Evolutionary conservation across 2,888 invertebrate species (phyloP), one percentile per base, ranked within the genome.

Genomic region (Branchellion lobata): DNA sequence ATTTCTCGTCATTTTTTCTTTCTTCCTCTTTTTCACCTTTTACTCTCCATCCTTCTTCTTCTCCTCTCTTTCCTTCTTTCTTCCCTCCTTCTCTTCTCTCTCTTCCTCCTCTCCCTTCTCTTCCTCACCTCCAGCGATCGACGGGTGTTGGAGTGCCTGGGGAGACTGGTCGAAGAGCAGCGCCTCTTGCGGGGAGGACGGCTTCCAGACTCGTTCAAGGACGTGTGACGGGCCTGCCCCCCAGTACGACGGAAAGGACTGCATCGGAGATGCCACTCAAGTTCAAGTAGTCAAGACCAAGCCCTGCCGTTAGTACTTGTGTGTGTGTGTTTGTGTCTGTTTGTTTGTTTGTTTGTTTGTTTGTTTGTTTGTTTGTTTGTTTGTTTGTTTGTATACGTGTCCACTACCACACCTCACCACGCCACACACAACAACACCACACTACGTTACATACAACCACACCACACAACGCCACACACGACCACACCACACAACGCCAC

Each of bases 111-210:
- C 11, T 68, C 24, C 11, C 14, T n/a, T 11, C 24, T n/a, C 1
- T 74, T 51, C 27, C 8, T 29, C 14, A 29, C 27, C 21, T 36
- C n/a, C 47, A 74, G 79, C 80, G 2, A 81, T 82, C 68, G 80
- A 81, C 76, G 81, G 81, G 0, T 80, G 78, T 69, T 82, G 80
- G 81, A 27, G 40, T 61, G 27, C 14, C 21, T 82, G 81, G 82
- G 33, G 76, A 53, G 77, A 57, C 29, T 82, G 80, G 81, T 51
- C 79, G n/a, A 29, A 51, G 29, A 80, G 78, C 65, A 75, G 68
- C 29, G 77, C 79, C 21, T 68, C 80, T 0, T 82, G 82, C 57
- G 81, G 79, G 40, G 69, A 57, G 31, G 79, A 71, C 1, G 81
- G 82, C 2, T 53, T 34, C 18, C 33, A 40, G 74, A 74, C 71